Conservation (phyloP, 35 echinoderm and acorn worm genomes). For the Lytechinus pictus region DNA sequence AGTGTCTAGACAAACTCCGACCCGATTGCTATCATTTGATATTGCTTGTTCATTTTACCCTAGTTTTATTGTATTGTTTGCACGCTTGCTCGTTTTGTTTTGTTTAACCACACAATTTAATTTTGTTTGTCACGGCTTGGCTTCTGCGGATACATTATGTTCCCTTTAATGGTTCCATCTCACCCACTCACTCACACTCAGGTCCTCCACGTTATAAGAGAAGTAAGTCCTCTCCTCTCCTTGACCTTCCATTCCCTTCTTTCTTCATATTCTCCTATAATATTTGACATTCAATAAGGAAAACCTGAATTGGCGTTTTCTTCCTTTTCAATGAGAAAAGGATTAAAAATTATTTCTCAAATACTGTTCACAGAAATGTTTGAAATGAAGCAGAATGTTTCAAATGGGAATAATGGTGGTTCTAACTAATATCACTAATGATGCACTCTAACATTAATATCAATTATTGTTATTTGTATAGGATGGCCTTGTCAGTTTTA, state of each 20-base stretch:
- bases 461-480: too few relatives aligned
- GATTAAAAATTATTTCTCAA: too few relatives aligned
- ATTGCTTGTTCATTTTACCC: background rate
- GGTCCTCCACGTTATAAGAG: background rate
- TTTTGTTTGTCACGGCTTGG: background rate
- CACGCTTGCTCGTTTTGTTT: background rate
- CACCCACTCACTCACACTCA: conserved; percentile 3
- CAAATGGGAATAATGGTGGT: too few relatives aligned
- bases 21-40: background rate
- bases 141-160: background rate
- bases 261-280: background rate
- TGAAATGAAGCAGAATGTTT: too few relatives aligned
- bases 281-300: too few relatives aligned
- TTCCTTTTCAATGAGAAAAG: too few relatives aligned
- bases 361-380: too few relatives aligned
- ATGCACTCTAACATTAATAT: too few relatives aligned
- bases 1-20: too few relatives aligned
- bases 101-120: background rate
- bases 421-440: too few relatives aligned
- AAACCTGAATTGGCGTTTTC: too few relatives aligned
- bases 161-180: background rate
- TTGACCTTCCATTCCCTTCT: background rate
- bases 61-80: background rate
- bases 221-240: background rate
- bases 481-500: too few relatives aligned